Evolutionary conservation across 2,888 invertebrate genomes (phyloP), one percentile per base, ranked within the genome.

Genomic region (Stenolophus ochropezus): DNA sequence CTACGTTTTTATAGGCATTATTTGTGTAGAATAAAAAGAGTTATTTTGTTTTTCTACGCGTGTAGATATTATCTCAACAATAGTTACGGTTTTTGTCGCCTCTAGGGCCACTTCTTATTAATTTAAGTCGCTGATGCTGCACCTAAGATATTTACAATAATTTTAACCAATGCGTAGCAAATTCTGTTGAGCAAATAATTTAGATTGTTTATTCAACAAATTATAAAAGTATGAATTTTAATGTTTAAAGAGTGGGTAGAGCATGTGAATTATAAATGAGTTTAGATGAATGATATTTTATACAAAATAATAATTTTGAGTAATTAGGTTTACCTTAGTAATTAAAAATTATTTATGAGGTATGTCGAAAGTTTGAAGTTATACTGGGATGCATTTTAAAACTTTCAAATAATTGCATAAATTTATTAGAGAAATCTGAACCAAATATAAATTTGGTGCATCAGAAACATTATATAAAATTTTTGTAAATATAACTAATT

Each of bases 21-120:
- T 53, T 53, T 53, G 14, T 4, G 51, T 56, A 20, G 4, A 18
- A 6, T 21, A 56, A 56, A 61, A 61, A 25, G n/a, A 56, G 20
- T 27, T 25, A 61, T 25, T 58, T 58, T 11, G 5, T n/a, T 25
- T 61, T 4, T 53, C 18, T 20, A 53, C 53, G 8, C 53, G 53
- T 27, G 61, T 61, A n/a, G 58, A 23, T 61, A 4, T 61, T 61
- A 61, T 61, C 61, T 61, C 14, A 61, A 61, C 61, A 61, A 61
- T 61, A 23, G 61, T 61, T 69, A 69, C 69, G 18, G 33, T 42
- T 69, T 56, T 61, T 11, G 56, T 56, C 14, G 65, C 65, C 65
- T 65, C 27, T 25, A 25, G 69, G 16, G 42, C 21, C 18, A 69
- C 42, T 69, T 21, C 14, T n/a, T 61, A 25, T 11, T 61, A 61